Conservation (phyloP, 2,888 invertebrate species). For the Tuta absoluta region DNA sequence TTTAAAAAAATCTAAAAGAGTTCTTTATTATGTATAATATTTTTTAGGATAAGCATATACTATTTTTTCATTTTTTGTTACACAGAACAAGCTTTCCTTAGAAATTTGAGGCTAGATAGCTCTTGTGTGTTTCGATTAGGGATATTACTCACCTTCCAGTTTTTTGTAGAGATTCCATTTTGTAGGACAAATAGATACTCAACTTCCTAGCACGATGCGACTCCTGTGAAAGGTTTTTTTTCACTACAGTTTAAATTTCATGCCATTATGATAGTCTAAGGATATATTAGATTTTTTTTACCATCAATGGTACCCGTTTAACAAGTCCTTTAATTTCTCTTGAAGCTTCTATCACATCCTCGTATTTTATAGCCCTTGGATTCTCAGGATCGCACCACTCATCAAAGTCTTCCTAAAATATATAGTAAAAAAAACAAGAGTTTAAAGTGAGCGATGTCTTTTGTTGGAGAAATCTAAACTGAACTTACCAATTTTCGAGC, state of each 20-base stretch:
- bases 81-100: too few relatives aligned
- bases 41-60: too few relatives aligned
- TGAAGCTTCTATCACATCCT: conserved; percentile 55
- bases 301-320: not conserved
- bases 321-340: not conserved
- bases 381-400: conserved; percentile 68
- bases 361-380: conserved; percentile 54
- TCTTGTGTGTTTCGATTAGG: too few relatives aligned
- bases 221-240: conserved; percentile 46
- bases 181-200: conserved; percentile 53
- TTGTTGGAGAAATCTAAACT: not conserved
- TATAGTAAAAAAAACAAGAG: not conserved
- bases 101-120: too few relatives aligned
- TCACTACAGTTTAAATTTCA: not conserved
- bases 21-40: too few relatives aligned
- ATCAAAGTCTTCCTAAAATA: conserved; percentile 66
- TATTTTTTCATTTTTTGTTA: too few relatives aligned
- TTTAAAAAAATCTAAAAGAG: too few relatives aligned
- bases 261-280: not conserved
- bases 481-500: conserved; percentile 8
- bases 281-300: not conserved
- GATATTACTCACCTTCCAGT: conserved; percentile 52
- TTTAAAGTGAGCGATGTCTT: too few relatives aligned
- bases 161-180: conserved; percentile 54
- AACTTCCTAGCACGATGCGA: conserved; percentile 53